phyloP scores from a whole-genome alignment of 2,888 invertebrate genomes.

The Campoletis raptor region DNA sequence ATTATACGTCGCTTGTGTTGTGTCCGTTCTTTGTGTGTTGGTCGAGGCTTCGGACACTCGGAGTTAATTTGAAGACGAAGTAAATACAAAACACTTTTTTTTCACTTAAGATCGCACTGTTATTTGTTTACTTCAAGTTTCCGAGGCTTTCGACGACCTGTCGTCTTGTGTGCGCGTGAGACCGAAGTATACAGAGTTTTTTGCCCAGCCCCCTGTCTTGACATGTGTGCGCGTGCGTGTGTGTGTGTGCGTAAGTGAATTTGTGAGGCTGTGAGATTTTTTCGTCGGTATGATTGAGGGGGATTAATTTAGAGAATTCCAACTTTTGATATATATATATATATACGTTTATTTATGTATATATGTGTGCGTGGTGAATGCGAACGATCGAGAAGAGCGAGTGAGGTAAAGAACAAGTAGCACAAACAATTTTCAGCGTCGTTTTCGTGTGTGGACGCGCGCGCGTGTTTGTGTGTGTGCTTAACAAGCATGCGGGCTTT shows the following conservation, averaged over 20 bases:
- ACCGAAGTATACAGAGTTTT: slow-evolving; percentile 43
- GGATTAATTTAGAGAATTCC: slow-evolving; percentile 43
- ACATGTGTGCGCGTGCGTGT: slow-evolving; percentile 42
- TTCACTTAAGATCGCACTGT: neutral
- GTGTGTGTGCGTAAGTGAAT: slow-evolving; percentile 40
- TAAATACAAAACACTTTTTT: neutral
- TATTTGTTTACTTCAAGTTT: slow-evolving; percentile 36
- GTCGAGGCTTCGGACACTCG: slow-evolving; percentile 66
- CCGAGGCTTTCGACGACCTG: slow-evolving; percentile 42
- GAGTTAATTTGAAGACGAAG: slow-evolving; percentile 49
- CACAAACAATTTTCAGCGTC: slow-evolving; percentile 33
- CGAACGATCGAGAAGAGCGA: slow-evolving; percentile 60
- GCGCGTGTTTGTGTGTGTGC: slow-evolving; percentile 78
- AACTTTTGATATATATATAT: neutral
- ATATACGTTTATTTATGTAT: neutral
- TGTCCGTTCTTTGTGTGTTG: slow-evolving; percentile 72
- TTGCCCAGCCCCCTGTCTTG: slow-evolving; percentile 62
- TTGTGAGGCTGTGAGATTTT: slow-evolving; percentile 13
- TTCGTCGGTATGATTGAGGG: slow-evolving; percentile 40
- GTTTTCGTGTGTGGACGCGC: slow-evolving; percentile 33
- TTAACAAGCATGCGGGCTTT: slow-evolving; percentile 85
- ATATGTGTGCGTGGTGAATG: slow-evolving; percentile 57
- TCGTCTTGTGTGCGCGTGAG: slow-evolving; percentile 65
- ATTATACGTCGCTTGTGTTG: slow-evolving; percentile 76
- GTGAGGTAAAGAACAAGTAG: slow-evolving; percentile 45